phyloP scores from a whole-genome alignment of 2,797 vertebrate genomes.

The Lycodopsis pacificus region DNA sequence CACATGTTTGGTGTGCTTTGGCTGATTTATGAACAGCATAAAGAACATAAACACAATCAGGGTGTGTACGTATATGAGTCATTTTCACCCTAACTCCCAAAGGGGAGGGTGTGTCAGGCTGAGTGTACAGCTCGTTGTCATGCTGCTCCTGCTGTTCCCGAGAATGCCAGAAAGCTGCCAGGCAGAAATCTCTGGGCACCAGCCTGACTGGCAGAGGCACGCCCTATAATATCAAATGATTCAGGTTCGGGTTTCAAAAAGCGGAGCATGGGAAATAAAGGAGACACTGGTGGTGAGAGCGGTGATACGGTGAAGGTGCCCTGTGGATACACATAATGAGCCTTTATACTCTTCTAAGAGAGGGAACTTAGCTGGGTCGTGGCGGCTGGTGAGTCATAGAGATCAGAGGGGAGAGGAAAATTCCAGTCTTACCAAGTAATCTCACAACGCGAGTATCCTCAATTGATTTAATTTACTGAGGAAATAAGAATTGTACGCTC shows the following conservation, averaged over 20 bases:
- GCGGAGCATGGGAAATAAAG: slow-evolving; percentile 14
- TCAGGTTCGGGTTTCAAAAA: slow-evolving; percentile 31
- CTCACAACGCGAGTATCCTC: slow-evolving; percentile 1
- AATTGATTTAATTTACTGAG: slow-evolving; percentile 6
- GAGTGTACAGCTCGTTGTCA: slow-evolving; percentile 27
- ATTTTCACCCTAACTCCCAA: slow-evolving; percentile 39
- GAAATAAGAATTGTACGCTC: neutral
- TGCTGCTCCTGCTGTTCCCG: slow-evolving; percentile 31
- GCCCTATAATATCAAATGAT: slow-evolving; percentile 32
- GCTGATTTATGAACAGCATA: slow-evolving; percentile 7
- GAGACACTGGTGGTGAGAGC: slow-evolving; percentile 1
- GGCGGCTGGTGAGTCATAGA: slow-evolving; percentile 59
- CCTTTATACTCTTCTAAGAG: slow-evolving; percentile 36
- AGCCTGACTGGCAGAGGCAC: slow-evolving; percentile 9
- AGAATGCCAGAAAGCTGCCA: slow-evolving; percentile 36
- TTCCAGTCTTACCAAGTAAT: neutral
- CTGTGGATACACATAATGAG: slow-evolving; percentile 15
- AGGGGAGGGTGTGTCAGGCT: slow-evolving; percentile 51
- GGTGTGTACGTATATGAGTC: slow-evolving; percentile 60
- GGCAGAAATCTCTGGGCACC: slow-evolving; percentile 22
- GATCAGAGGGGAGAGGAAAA: slow-evolving; percentile 27
- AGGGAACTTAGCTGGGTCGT: slow-evolving; percentile 15
- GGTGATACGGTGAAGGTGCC: slow-evolving; percentile 28
- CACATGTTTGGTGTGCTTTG: neutral
- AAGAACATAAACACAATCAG: slow-evolving; percentile 25